A percentile compares a stretch with the other conserved stretches of the same genome.
phyloP scores from a whole-genome alignment of 2,888 invertebrate species.

The Spodoptera littoralis region DNA sequence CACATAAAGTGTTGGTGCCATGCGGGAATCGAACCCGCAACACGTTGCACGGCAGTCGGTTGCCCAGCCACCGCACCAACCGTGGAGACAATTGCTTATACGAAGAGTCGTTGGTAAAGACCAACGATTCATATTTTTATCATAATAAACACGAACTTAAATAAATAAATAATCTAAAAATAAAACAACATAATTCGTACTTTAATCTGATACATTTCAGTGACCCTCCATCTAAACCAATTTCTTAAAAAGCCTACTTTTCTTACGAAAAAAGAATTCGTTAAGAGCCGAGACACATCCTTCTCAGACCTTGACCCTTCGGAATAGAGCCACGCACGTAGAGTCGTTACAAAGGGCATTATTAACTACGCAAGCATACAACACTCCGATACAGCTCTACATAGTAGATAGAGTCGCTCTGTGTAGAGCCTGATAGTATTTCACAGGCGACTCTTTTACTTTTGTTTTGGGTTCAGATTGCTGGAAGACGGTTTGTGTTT shows the following conservation, averaged over 20 bases:
- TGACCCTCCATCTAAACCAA: not conserved
- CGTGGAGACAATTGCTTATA: too few relatives aligned
- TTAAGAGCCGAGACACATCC: constrained; percentile 45
- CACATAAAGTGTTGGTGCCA: too few relatives aligned
- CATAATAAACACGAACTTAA: too few relatives aligned
- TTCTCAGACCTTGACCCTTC: constrained; percentile 56
- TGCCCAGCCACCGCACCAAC: too few relatives aligned
- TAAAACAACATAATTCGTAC: too few relatives aligned
- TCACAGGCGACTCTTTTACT: not conserved
- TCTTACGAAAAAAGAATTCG: constrained; percentile 20
- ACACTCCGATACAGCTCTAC: constrained; percentile 27
- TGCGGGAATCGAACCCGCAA: too few relatives aligned
- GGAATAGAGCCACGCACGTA: constrained; percentile 49
- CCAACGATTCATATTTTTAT: too few relatives aligned
- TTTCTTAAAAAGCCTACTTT: constrained; percentile 17
- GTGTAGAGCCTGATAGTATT: constrained; percentile 13
- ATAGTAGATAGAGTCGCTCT: constrained; percentile 21
- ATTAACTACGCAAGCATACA: constrained; percentile 59
- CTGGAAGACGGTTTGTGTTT: not conserved
- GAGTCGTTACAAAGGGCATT: constrained; percentile 61
- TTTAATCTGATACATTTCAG: not conserved
- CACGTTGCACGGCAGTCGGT: too few relatives aligned
- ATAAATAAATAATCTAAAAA: too few relatives aligned
- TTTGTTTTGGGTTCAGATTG: not conserved
- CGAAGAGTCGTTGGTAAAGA: too few relatives aligned